A percentile compares a stretch with the other conserved stretches of the same genome.
These are phyloP conservation scores for Drosophila pachea DNA, from an alignment of 1,140 invertebrate genomes.

Conservation along the genomic window DNA sequence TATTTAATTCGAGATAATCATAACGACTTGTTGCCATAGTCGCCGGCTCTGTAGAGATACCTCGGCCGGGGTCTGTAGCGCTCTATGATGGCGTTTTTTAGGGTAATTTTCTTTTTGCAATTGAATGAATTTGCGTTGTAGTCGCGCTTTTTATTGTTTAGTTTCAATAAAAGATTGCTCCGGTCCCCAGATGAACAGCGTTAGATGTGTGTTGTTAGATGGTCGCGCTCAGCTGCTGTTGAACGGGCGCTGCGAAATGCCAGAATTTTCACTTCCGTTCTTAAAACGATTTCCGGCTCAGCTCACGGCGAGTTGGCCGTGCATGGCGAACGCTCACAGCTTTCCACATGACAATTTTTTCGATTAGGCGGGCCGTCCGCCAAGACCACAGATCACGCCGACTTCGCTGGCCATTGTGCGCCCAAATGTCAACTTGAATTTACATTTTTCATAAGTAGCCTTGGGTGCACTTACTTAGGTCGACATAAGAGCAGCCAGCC, in stretches of 20 bases:
- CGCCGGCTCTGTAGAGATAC: slow-evolving; percentile 26
- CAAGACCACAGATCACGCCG: no score
- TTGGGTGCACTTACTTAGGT: slow-evolving; percentile 78
- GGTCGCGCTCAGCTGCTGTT: slow-evolving; percentile 67
- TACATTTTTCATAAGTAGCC: slow-evolving; percentile 78
- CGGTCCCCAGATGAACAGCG: slow-evolving; percentile 49
- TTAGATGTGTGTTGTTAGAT: slow-evolving; percentile 72
- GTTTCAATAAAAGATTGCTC: slow-evolving; percentile 71
- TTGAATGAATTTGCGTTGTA: slow-evolving; percentile 78
- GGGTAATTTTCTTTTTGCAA: slow-evolving; percentile 78
- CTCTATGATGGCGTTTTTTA: slow-evolving; percentile 46
- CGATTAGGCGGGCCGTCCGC: neutral
- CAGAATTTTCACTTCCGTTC: slow-evolving; percentile 77
- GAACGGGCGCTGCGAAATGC: slow-evolving; percentile 20
- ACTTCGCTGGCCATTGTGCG: slow-evolving; percentile 49
- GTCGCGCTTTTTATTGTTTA: slow-evolving; percentile 53
- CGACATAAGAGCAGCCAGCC: slow-evolving; percentile 57
- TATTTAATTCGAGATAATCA: slow-evolving; percentile 78
- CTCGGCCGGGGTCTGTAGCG: slow-evolving; percentile 11
- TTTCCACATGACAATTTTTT: slow-evolving; percentile 59
- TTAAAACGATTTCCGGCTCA: slow-evolving; percentile 71
- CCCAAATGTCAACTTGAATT: slow-evolving; percentile 78
- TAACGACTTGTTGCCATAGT: slow-evolving; percentile 69
- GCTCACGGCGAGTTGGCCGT: slow-evolving; percentile 49
- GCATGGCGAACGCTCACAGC: slow-evolving; percentile 55